Conservation (phyloP, 2,888 invertebrate genomes). For the Scaeva pyrastri region DNA sequence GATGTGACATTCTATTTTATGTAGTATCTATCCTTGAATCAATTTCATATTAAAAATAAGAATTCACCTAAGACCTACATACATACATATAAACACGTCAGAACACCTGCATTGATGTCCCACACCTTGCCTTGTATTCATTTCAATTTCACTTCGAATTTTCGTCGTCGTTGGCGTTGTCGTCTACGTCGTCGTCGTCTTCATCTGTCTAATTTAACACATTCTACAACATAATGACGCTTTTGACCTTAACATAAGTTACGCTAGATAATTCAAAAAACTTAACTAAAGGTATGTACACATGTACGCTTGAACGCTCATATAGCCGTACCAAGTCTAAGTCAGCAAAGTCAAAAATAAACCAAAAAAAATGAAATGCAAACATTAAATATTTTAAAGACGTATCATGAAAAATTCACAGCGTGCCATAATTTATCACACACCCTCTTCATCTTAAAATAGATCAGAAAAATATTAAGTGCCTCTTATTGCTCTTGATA, state of each 20-base stretch:
- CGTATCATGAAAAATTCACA: conserved; percentile 47
- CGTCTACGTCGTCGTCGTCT: too few relatives aligned
- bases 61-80: conserved; percentile 32
- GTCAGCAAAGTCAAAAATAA: conserved; percentile 10
- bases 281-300: background rate
- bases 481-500: background rate
- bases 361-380: background rate
- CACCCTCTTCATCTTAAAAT: conserved; percentile 67
- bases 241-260: conserved; percentile 63
- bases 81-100: conserved; percentile 21
- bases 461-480: conserved; percentile 42
- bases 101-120: conserved; percentile 60
- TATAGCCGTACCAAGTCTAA: background rate
- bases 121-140: conserved; percentile 39
- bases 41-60: conserved; percentile 11
- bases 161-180: background rate
- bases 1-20: background rate
- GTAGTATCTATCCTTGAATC: conserved; percentile 39
- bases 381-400: conserved; percentile 35
- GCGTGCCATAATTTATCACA: conserved; percentile 49
- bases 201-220: conserved; percentile 49
- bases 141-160: conserved; percentile 44
- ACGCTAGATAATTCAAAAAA: conserved; percentile 40
- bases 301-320: background rate
- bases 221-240: conserved; percentile 55